phyloP scores from a whole-genome alignment of 2,797 vertebrate species.

The Benthosema pterotum region DNA sequence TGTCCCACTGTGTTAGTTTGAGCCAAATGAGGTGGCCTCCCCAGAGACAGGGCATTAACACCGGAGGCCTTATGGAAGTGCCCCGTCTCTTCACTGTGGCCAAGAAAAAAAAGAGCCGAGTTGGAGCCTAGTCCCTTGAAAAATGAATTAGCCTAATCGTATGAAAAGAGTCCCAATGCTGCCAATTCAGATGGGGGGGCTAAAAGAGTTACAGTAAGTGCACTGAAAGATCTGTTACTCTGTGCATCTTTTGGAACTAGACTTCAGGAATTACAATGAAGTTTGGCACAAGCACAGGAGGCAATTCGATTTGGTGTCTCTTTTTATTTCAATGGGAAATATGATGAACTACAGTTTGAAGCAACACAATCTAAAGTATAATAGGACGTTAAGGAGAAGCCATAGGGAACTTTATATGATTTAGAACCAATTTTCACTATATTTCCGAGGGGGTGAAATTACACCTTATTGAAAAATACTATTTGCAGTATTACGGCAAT shows the following conservation, averaged over 20 bases:
- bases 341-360: neutral
- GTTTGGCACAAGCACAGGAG: slow-evolving; percentile 8
- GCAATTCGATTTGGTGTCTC: slow-evolving; percentile 19
- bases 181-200: slow-evolving; percentile 25
- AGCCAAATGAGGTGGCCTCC: slow-evolving; percentile 66
- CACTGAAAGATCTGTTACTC: slow-evolving; percentile 10
- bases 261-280: slow-evolving; percentile 15
- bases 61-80: slow-evolving; percentile 55
- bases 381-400: neutral
- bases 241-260: slow-evolving; percentile 8
- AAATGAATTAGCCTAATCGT: slow-evolving; percentile 63
- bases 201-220: slow-evolving; percentile 14
- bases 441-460: neutral
- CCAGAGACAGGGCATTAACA: slow-evolving; percentile 67
- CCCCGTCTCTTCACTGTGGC: slow-evolving; percentile 36
- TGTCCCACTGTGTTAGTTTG: slow-evolving; percentile 69
- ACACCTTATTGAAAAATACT: neutral
- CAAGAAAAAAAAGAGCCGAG: slow-evolving; percentile 57
- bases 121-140: slow-evolving; percentile 52
- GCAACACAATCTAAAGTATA: slow-evolving; percentile 1
- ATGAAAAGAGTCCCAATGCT: slow-evolving; percentile 42
- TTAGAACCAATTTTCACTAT: neutral
- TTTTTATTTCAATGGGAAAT: neutral
- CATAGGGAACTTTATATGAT: neutral
- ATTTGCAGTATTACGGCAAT: neutral